A percentile compares a stretch with the other conserved stretches of the same genome.
Conservation (phyloP, 2,797 vertebrate species). For the Cirrhinus mrigala region DNA sequence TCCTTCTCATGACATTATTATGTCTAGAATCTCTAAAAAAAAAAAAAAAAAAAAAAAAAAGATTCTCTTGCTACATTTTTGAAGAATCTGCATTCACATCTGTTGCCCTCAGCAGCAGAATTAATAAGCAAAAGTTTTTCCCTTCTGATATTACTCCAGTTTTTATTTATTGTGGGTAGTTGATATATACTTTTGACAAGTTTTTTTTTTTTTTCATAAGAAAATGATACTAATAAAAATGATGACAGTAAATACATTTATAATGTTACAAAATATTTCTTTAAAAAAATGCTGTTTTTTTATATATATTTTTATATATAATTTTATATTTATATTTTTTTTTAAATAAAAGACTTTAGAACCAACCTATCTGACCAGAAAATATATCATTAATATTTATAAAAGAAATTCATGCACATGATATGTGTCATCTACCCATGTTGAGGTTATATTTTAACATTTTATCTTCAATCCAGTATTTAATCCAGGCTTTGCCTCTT, state of each 20-base stretch:
- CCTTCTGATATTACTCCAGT: not conserved
- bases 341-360: not conserved
- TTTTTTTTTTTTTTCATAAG: too few species aligned
- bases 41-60: not conserved
- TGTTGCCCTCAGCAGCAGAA: not conserved
- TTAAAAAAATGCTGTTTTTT: not conserved
- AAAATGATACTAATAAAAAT: too few species aligned
- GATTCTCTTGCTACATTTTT: not conserved
- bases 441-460: not conserved
- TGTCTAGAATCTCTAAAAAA: not conserved
- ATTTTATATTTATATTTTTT: too few species aligned
- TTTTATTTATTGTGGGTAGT: not conserved
- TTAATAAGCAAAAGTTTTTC: not conserved
- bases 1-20: not conserved
- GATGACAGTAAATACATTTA: not conserved
- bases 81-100: not conserved
- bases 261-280: not conserved
- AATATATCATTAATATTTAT: not conserved
- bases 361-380: not conserved
- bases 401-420: not conserved
- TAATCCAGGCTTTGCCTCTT: too few species aligned
- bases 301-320: too few species aligned
- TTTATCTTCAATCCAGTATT: not conserved
- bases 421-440: not conserved
- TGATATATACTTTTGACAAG: too few species aligned